Evolutionary conservation across 2,113 vertebrate genomes (phyloP).

Genomic region (Nothocercus julius): DNA sequence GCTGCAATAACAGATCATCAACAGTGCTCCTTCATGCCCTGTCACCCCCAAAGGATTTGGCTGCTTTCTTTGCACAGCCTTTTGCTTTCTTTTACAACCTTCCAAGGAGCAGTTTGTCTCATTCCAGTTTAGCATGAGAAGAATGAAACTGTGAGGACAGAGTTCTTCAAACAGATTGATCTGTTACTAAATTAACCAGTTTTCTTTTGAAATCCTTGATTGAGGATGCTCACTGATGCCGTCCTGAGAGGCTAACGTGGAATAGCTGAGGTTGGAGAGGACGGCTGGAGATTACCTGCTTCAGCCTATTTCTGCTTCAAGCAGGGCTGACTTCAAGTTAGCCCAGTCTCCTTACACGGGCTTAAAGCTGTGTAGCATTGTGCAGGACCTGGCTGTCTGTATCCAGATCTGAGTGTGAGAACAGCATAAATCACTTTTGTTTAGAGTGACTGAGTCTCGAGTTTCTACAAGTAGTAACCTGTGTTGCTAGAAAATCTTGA

Average conservation of each 20-base stretch:
- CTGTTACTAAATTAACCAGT: neutral
- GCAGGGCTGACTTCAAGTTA: neutral
- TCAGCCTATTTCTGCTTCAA: conserved; percentile 14
- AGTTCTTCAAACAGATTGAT: neutral
- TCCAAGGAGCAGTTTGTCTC: neutral
- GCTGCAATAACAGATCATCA: neutral
- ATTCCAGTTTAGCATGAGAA: conserved; percentile 9
- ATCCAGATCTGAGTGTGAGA: neutral
- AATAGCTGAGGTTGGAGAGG: neutral
- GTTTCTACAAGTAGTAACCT: neutral
- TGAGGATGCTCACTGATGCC: neutral
- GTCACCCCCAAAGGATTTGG: neutral
- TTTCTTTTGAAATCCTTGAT: neutral
- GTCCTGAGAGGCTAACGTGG: neutral
- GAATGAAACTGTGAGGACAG: neutral
- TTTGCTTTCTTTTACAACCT: neutral
- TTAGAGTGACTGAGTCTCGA: neutral
- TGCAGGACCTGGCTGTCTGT: neutral
- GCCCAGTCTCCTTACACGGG: neutral
- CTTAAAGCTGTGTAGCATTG: neutral
- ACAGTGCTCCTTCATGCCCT: neutral
- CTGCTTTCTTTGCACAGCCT: neutral
- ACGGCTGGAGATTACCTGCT: neutral
- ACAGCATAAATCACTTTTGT: neutral
- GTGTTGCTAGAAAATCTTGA: neutral